Evolutionary conservation across 2,113 vertebrate genomes (phyloP), one percentile per base, ranked within the genome.

Genomic region (Theropithecus gelada): DNA sequence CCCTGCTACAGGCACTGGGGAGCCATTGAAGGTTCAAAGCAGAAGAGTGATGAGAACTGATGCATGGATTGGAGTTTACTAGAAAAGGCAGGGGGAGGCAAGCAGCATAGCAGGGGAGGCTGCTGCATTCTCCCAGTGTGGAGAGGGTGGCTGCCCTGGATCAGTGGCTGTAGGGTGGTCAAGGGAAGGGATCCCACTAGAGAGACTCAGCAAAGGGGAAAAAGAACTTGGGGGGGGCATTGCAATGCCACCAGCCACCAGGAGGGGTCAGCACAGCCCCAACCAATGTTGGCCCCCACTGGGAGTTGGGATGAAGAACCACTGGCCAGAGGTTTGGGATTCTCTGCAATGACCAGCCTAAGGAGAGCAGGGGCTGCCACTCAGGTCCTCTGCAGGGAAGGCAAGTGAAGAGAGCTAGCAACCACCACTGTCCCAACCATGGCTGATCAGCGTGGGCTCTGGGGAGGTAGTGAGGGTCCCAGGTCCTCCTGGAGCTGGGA

Each of bases 181-280:
- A 23, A 45, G 22, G 10, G 45, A 91, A 55, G 59, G 38, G 18
- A 80, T 76, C 48, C 23, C 3, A 1, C 5, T 30, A 66, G 61
- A 95, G 32, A 64, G 27, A 88, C n/a, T 57, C 20, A 55, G 10
- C 30, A 8, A 14, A 30, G 10, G 1, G 5, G 55, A 30, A 45
- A 48, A 72, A 11, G 23, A 23, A 23, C 43, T 4, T 3, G 0
- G 32, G 25, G 25, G 59, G 59, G 80, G 83, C 30, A 16, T 0
- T 95, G 98, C 96, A 97, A 94, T 97, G 89, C 82, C 73, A 35
- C 0, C 10, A 32, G 2, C 20, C 6, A 78, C 96, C 98, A 96
- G 97, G 81, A 97, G 98, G 94, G 97, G 98, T 83, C 98, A 98
- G 96, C 93, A 97, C 76, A 97, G 84, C 52, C 90, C 93, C 38